A percentile compares a stretch with the other conserved stretches of the same genome.
These are phyloP conservation scores for Sebastes trivittatus DNA, from an alignment of 2,797 vertebrate genomes.

Conservation along the genomic window DNA sequence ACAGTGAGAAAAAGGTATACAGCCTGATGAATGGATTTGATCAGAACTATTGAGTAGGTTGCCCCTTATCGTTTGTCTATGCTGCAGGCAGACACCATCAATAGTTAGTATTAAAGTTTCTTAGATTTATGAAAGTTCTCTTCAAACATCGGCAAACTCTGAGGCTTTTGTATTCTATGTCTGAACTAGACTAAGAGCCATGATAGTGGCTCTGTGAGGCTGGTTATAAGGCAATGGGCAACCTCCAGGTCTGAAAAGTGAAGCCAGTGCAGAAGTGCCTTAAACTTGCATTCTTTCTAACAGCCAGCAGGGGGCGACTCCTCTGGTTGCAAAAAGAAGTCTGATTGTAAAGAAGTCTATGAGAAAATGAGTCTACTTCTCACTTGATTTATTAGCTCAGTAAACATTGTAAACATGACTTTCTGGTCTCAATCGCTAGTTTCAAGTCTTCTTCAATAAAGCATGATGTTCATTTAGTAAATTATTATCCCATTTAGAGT, in stretches of 20 bases:
- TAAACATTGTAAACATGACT: no score
- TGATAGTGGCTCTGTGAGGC: neutral
- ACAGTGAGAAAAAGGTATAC: neutral
- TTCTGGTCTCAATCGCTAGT: no score
- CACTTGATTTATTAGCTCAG: no score
- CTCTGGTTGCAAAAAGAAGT: rapidly evolving
- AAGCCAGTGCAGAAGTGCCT: rapidly evolving
- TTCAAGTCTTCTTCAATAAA: no score
- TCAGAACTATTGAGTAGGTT: neutral
- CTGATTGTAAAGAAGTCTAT: no score
- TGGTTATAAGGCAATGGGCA: neutral
- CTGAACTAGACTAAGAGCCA: neutral
- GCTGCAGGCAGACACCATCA: neutral
- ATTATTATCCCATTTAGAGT: no score
- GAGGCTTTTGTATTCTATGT: neutral
- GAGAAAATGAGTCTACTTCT: no score
- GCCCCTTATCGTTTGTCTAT: neutral
- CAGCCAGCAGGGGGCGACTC: no score
- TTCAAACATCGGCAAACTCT: neutral
- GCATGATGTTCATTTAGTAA: no score
- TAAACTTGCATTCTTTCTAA: no score
- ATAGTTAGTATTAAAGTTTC: neutral
- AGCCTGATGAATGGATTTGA: neutral
- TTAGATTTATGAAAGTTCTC: neutral
- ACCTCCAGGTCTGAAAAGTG: no score